phyloP scores from a whole-genome alignment of 2,113 vertebrate species.

The Protobothrops mucrosquamatus region DNA sequence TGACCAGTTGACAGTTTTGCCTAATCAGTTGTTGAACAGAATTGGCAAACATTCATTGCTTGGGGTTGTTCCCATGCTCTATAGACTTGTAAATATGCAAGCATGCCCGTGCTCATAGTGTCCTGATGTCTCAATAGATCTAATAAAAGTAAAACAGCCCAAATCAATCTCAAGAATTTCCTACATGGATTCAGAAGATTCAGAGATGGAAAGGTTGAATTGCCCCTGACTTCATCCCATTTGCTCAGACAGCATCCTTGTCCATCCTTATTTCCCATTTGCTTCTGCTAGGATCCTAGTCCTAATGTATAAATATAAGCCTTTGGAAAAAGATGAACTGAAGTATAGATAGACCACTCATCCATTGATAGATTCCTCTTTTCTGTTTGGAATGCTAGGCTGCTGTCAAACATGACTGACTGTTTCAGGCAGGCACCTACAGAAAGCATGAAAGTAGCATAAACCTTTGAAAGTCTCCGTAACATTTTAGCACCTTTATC shows the following conservation, averaged over 20 bases:
- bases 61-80: background rate
- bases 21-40: background rate
- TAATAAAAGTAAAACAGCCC: background rate
- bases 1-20: background rate
- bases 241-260: background rate
- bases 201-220: background rate
- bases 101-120: background rate
- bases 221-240: background rate
- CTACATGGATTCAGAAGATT: background rate
- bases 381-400: background rate
- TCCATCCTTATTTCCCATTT: background rate
- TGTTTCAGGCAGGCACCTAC: constrained; percentile 7
- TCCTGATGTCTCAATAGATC: background rate
- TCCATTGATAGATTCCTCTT: background rate
- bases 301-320: background rate
- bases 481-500: constrained; percentile 52
- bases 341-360: background rate
- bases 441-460: background rate
- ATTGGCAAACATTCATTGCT: background rate
- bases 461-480: constrained; percentile 41
- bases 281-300: background rate
- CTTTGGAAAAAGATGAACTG: background rate
- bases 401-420: constrained; percentile 28
- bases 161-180: background rate
- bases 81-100: background rate